phyloP scores from a whole-genome alignment of 2,113 vertebrate genomes.

The Takifugu flavidus region DNA sequence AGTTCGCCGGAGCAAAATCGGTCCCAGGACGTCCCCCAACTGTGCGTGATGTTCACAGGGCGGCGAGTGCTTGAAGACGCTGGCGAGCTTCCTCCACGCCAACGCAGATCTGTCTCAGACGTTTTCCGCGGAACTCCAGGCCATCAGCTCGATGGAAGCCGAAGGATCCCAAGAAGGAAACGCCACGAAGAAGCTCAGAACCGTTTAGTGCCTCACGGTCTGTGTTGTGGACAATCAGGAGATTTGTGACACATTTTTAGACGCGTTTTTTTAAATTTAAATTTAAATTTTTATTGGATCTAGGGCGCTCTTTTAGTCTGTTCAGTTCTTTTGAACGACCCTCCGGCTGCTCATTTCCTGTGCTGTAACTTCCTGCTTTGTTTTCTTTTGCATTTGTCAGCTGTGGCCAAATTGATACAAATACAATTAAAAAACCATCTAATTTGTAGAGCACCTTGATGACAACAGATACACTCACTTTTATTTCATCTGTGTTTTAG shows the following conservation, averaged over 20 bases:
- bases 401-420: neutral
- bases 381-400: neutral
- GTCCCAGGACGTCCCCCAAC: neutral
- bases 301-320: too few relatives aligned
- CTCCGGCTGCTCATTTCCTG: neutral
- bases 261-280: too few relatives aligned
- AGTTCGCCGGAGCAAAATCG: neutral
- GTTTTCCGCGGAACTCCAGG: constrained; percentile 59
- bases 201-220: neutral
- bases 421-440: too few relatives aligned
- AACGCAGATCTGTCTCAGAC: constrained; percentile 59
- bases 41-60: constrained; percentile 29
- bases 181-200: neutral
- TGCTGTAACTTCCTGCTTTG: neutral
- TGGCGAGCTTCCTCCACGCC: constrained; percentile 56
- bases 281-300: too few relatives aligned
- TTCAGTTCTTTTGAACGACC: too few relatives aligned
- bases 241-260: too few relatives aligned
- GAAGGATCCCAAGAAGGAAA: neutral
- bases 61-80: constrained; percentile 41
- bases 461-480: too few relatives aligned
- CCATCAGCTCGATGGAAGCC: neutral
- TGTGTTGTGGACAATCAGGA: neutral
- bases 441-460: too few relatives aligned
- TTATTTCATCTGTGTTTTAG: too few relatives aligned